Evolutionary conservation across 2,888 invertebrate genomes (phyloP).

Genomic region (Lingula anatina): DNA sequence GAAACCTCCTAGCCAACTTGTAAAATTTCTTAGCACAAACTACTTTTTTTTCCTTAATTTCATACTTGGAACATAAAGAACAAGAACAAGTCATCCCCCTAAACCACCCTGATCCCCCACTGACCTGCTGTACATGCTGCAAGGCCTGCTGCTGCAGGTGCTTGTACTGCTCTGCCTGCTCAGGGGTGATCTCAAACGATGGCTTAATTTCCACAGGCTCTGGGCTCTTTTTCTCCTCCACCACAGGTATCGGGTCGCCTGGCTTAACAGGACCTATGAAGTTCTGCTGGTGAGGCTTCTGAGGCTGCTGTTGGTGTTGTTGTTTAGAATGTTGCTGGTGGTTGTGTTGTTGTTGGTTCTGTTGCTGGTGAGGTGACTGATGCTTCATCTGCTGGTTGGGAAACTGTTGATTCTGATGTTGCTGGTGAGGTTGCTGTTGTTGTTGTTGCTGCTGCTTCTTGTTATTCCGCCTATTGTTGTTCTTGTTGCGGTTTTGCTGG

Average conservation of each 20-base stretch:
- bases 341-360: constrained; percentile 32
- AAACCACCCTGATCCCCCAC: no score
- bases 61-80: no score
- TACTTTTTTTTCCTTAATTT: no score
- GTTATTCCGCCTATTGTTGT: no score
- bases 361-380: constrained; percentile 10
- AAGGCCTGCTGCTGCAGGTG: constrained; percentile 64
- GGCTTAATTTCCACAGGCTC: constrained; percentile 22
- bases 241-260: not conserved
- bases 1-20: no score
- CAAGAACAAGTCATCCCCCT: no score
- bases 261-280: not conserved
- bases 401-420: no score
- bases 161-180: constrained; percentile 44
- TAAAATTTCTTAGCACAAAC: no score
- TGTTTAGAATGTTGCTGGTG: constrained; percentile 33
- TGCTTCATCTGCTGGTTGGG: no score
- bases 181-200: constrained; percentile 38
- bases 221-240: constrained; percentile 21
- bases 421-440: no score
- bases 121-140: constrained; percentile 69
- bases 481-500: no score
- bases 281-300: not conserved
- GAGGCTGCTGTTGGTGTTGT: not conserved
- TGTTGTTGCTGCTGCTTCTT: no score